A percentile compares a stretch with the other conserved stretches of the same genome.
Conservation (phyloP, 2,888 invertebrate species). For the Deroplatys truncata region DNA sequence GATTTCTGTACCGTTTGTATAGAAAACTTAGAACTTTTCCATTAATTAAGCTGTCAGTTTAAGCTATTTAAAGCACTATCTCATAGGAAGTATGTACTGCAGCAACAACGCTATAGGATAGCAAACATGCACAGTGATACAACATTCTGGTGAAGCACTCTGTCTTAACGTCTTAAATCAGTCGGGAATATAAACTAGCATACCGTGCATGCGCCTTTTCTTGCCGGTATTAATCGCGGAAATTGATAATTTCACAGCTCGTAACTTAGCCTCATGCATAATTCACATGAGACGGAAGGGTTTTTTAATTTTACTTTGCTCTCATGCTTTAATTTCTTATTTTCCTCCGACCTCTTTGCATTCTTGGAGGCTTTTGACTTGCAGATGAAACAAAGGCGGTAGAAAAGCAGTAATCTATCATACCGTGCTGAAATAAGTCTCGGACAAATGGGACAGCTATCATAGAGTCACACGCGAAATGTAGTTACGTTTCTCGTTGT, state of each 20-base stretch:
- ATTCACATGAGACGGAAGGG: background rate
- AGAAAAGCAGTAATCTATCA: background rate
- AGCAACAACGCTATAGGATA: too few relatives aligned
- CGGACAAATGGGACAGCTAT: background rate
- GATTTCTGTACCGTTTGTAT: too few relatives aligned
- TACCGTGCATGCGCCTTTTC: background rate
- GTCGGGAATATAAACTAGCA: background rate
- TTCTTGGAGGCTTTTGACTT: background rate
- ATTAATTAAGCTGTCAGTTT: too few relatives aligned
- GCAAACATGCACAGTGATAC: too few relatives aligned
- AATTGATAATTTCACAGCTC: background rate
- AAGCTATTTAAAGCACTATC: too few relatives aligned
- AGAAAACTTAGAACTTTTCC: too few relatives aligned
- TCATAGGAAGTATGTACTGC: too few relatives aligned
- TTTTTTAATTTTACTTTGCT: background rate
- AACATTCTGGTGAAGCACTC: background rate
- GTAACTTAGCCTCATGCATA: background rate
- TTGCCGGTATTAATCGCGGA: background rate
- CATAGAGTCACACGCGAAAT: background rate
- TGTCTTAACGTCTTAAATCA: background rate
- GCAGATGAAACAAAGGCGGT: background rate
- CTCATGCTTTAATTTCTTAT: background rate
- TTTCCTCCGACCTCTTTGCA: background rate
- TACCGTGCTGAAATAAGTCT: background rate
- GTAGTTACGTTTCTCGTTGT: background rate